Evolutionary conservation across 2,888 invertebrate genomes (phyloP), one percentile per base, ranked within the genome.

Genomic region (Phasia obesa): DNA sequence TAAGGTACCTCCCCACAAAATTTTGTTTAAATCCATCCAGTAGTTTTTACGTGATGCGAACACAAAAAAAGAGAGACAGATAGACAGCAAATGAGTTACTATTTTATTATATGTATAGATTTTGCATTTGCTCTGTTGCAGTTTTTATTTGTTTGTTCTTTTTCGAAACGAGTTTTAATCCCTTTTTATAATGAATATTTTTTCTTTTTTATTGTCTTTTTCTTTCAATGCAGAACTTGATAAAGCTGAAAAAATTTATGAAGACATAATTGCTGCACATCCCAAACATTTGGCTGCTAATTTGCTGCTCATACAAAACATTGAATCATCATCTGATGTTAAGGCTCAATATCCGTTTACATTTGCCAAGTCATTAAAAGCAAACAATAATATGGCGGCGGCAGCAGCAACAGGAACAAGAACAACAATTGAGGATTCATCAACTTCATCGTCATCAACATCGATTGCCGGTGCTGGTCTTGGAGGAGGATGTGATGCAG

Each of bases 251-350:
- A 93, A 94, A 69, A 91, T 97, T 73, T 98, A 96, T 90, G 94
- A 95, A 82, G 96, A 97, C 86, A 89, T 97, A 82, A 89, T 93
- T 85, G 93, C 93, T 60, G 93, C 94, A 85, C 95, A 95, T 91
- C 95, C 96, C 3, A 95, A 94, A 69, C 95, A 96, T 92, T 90
- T 96, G 67, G 95, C 96, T 13, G 93, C 96, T 4, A 95, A 97
- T 90, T 93, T 95, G 59, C 94, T 97, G 6, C 95, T 96, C 90
- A 92, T 98, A 62, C 95, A 96, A 88, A 94, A 94, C 25, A 90
- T 98, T 21, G 97, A 97, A 75, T 71, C 84, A 83, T 86, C 87
- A 6, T 86, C 83, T 17, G 90, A 91, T 69, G 60, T 89, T 49
- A 90, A 93, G 92, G 86, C 87, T 3, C 88, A 88, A 75, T 83